Evolutionary conservation across 2,113 vertebrate species (phyloP).

Genomic region (Diadophis punctatus): DNA sequence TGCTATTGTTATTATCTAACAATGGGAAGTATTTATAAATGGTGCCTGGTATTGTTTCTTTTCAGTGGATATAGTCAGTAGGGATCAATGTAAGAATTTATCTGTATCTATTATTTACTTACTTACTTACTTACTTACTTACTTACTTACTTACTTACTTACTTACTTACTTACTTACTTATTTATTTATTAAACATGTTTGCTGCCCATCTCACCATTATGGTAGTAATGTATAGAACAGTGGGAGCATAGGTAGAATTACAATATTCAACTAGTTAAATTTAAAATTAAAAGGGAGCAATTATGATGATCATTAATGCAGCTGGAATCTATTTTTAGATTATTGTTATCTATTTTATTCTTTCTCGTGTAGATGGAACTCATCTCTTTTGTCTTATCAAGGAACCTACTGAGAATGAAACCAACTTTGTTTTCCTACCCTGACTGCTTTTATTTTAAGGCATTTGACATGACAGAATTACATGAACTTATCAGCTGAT

Average conservation of each 20-base stretch:
- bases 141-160: too few species aligned
- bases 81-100: background rate
- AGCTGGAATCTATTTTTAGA: background rate
- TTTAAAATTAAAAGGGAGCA: background rate
- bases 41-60: background rate
- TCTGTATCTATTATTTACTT: background rate
- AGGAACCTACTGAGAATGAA: background rate
- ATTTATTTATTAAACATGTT: too few species aligned
- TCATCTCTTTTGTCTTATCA: background rate
- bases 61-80: background rate
- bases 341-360: background rate
- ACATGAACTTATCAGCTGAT: background rate
- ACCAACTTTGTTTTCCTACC: background rate
- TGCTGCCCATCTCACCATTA: too few species aligned
- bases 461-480: background rate
- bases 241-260: background rate
- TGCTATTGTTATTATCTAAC: background rate
- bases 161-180: too few species aligned
- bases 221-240: background rate
- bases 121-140: too few species aligned
- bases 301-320: background rate
- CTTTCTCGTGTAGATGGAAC: background rate
- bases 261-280: background rate
- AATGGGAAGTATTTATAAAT: background rate
- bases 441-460: background rate